Conservation (phyloP, 2,113 vertebrate species). For the Arizona elegans region DNA sequence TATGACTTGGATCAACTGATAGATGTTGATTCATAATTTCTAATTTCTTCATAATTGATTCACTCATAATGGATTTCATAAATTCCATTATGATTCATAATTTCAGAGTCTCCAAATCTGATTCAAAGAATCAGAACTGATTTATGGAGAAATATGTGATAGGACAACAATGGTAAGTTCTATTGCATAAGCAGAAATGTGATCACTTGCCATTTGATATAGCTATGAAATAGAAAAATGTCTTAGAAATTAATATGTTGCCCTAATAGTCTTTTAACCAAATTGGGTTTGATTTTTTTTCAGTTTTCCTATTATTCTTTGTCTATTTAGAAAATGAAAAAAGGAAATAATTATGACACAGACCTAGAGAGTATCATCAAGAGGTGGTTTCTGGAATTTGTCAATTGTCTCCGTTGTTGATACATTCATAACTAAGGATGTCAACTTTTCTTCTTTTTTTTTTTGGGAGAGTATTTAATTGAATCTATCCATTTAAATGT, state of each 20-base stretch:
- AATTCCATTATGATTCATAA: not conserved
- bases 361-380: not conserved
- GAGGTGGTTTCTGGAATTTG: not conserved
- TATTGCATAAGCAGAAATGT: not conserved
- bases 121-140: not conserved
- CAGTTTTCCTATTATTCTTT: not conserved
- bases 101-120: not conserved
- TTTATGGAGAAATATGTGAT: not conserved
- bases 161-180: not conserved
- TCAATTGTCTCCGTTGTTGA: not conserved
- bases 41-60: not conserved
- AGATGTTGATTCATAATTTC: not conserved
- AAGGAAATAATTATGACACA: not conserved
- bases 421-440: not conserved
- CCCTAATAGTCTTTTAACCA: not conserved
- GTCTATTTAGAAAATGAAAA: not conserved
- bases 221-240: not conserved
- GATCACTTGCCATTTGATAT: not conserved
- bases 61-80: not conserved
- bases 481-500: conserved; percentile 6
- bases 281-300: not conserved
- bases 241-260: not conserved
- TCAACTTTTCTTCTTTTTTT: not conserved
- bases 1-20: not conserved
- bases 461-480: not conserved